Percentiles rank a stretch among this genome's conserved stretches.
These are phyloP conservation scores for Orgyia antiqua DNA, from an alignment of 2,888 invertebrate species.

Conservation along the genomic window DNA sequence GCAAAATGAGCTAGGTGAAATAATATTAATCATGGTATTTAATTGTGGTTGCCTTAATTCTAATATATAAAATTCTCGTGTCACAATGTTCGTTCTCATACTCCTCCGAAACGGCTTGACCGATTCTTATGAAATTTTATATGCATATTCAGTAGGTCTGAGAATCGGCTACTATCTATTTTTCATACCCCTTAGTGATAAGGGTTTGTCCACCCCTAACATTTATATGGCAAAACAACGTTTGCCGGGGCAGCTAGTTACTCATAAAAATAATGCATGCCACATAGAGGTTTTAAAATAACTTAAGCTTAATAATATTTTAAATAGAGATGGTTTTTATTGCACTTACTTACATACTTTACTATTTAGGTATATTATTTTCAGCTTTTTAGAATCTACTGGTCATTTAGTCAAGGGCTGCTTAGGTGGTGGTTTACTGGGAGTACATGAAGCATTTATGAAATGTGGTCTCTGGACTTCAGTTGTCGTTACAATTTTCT, in stretches of 20 bases:
- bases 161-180: neutral
- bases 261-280: too few species aligned
- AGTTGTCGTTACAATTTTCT: constrained; percentile 45
- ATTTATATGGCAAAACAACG: neutral
- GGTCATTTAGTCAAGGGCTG: constrained; percentile 66
- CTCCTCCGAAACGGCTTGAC: too few species aligned
- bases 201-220: neutral
- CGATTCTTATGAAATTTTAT: neutral
- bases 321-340: too few species aligned
- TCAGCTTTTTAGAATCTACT: constrained; percentile 54
- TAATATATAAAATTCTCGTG: too few species aligned
- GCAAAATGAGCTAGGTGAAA: too few species aligned
- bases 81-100: too few species aligned
- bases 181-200: neutral
- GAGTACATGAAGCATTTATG: constrained; percentile 67
- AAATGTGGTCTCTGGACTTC: constrained; percentile 63
- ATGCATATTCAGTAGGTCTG: constrained; percentile 1
- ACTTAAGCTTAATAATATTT: too few species aligned
- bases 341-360: neutral
- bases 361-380: constrained; percentile 14
- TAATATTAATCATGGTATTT: too few species aligned
- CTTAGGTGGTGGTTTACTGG: constrained; percentile 61
- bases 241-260: too few species aligned
- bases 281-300: too few species aligned
- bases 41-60: too few species aligned